Conservation (phyloP, 2,797 vertebrate species). For the Tadarida brasiliensis region DNA sequence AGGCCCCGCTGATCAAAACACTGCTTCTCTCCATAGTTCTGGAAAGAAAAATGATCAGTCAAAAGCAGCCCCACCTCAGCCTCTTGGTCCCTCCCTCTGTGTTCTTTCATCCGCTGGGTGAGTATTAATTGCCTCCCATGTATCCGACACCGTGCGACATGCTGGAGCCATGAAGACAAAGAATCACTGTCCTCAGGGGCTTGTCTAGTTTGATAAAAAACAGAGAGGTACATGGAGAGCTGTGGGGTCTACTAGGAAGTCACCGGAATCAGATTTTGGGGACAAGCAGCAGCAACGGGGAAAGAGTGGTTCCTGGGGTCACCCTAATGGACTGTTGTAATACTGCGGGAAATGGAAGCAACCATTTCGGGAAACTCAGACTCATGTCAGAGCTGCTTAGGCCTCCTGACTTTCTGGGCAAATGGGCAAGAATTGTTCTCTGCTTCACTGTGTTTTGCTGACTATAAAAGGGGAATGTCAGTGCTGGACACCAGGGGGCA, state of each 20-base stretch:
- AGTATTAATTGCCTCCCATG: not conserved
- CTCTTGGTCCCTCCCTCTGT: not conserved
- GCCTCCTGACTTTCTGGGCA: not conserved
- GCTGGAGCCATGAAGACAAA: not conserved
- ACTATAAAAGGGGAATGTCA: fast-evolving
- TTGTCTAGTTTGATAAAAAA: not conserved
- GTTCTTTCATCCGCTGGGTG: too few relatives aligned
- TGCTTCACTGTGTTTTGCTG: not conserved
- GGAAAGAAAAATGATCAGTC: not conserved
- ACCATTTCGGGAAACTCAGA: not conserved
- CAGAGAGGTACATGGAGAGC: not conserved
- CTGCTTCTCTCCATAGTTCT: not conserved
- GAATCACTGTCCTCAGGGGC: not conserved
- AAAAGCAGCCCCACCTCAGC: not conserved
- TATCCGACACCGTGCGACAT: not conserved
- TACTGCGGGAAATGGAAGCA: not conserved
- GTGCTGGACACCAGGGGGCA: not conserved
- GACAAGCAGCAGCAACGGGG: not conserved
- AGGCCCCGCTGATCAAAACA: not conserved
- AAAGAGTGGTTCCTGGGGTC: not conserved
- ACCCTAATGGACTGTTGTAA: fast-evolving
- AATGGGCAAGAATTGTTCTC: not conserved
- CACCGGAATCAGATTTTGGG: not conserved
- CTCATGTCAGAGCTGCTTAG: fast-evolving
- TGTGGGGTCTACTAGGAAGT: not conserved